These are phyloP conservation scores for Harpagifer antarcticus DNA, from an alignment of 2,797 vertebrate species.

Conservation along the genomic window DNA sequence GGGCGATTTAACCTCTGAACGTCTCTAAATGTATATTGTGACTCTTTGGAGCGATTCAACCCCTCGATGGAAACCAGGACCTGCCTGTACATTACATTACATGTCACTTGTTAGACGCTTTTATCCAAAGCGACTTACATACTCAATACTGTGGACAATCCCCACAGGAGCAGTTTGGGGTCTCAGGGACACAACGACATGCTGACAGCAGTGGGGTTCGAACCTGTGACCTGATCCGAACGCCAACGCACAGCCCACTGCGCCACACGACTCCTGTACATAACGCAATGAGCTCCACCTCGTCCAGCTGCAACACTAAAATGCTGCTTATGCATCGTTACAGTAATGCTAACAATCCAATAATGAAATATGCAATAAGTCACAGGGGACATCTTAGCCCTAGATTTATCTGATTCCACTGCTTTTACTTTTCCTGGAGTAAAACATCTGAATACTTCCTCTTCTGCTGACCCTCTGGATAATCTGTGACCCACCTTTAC, in stretches of 20 bases:
- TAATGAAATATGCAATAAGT: not conserved
- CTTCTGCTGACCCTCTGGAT: not conserved
- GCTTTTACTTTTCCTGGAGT: not conserved
- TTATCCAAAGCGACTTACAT: no score
- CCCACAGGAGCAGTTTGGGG: no score
- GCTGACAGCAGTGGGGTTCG: no score
- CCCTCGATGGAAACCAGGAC: not conserved
- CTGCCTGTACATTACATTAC: no score
- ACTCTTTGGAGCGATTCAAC: not conserved
- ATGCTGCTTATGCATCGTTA: not conserved
- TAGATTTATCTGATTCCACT: not conserved
- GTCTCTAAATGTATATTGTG: no score
- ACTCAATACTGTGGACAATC: no score
- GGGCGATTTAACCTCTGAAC: no score
- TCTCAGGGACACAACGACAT: no score
- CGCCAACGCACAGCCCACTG: no score
- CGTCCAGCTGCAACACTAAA: not conserved
- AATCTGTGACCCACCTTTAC: slow-evolving; percentile 39
- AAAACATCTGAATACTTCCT: not conserved
- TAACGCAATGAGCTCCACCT: not conserved
- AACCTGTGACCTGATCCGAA: no score
- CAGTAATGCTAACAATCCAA: not conserved
- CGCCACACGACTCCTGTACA: no score
- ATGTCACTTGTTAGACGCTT: no score
- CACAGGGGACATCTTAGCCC: not conserved